phyloP scores from a whole-genome alignment of 2,888 invertebrate genomes.

The Bimastos eiseni region DNA sequence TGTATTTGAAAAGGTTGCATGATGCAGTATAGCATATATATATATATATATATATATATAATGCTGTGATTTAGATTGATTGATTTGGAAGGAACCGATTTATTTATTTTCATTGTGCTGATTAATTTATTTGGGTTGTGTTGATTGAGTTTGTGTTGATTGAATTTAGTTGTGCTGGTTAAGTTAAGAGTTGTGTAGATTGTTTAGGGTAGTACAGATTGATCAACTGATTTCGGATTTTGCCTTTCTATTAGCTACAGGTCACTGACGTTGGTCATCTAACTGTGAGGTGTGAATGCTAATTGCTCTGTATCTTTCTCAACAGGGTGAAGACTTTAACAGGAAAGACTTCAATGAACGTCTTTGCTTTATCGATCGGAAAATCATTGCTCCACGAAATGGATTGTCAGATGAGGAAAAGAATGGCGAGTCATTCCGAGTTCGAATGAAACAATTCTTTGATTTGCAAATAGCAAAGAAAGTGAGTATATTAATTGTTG shows the following conservation, averaged over 20 bases:
- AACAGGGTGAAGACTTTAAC: slow-evolving; percentile 73
- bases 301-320: not conserved
- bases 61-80: not conserved
- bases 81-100: not conserved
- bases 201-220: not conserved
- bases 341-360: slow-evolving; percentile 78
- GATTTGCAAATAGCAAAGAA: slow-evolving; percentile 67
- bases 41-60: too few relatives aligned
- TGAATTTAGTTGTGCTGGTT: not conserved
- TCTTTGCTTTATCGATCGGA: slow-evolving; percentile 73
- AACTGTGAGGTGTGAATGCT: not conserved
- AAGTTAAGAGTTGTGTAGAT: not conserved
- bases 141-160: too few relatives aligned
- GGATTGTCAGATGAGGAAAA: slow-evolving; percentile 79
- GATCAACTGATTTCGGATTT: not conserved
- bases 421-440: slow-evolving; percentile 82
- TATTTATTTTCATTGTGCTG: not conserved
- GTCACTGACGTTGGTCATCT: not conserved
- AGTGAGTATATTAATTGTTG: slow-evolving; percentile 46
- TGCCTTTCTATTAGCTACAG: too few relatives aligned
- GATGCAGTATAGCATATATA: not conserved
- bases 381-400: slow-evolving; percentile 69
- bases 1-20: not conserved
- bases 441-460: slow-evolving; percentile 90
- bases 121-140: not conserved